A percentile compares a stretch with the other conserved stretches of the same genome.
phyloP scores from a whole-genome alignment of 2,888 invertebrate species.

The Amiota mariae region DNA sequence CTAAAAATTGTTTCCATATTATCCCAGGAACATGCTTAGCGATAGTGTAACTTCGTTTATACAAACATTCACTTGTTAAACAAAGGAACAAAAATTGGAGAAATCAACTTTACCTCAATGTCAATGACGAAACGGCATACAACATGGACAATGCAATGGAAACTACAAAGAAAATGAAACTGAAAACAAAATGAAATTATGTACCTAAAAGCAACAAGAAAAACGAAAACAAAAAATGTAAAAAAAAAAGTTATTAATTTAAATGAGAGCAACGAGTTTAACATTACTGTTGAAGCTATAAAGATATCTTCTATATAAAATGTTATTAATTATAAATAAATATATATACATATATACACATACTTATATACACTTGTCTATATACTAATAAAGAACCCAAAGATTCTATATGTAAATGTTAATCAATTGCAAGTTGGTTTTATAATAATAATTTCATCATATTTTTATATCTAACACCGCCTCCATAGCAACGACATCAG shows the following conservation, averaged over 20 bases:
- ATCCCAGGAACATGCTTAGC: slow-evolving; percentile 1
- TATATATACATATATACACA: slow-evolving; percentile 9
- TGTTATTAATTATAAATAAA: neutral
- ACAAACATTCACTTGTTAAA: neutral
- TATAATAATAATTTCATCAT: too few species aligned
- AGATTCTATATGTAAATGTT: neutral
- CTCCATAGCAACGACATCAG: too few species aligned
- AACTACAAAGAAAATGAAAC: neutral
- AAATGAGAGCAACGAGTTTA: slow-evolving; percentile 26
- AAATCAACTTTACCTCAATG: neutral
- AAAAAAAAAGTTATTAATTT: neutral
- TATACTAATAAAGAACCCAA: slow-evolving; percentile 1
- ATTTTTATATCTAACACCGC: too few species aligned
- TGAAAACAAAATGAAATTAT: neutral
- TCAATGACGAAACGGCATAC: slow-evolving; percentile 10
- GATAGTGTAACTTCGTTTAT: slow-evolving; percentile 1
- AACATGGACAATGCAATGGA: slow-evolving; percentile 3
- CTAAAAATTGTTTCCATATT: neutral
- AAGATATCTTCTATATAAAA: neutral
- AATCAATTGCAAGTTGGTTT: neutral
- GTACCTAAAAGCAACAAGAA: slow-evolving; percentile 14
- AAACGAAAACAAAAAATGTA: neutral
- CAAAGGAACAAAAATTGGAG: neutral
- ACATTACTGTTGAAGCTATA: slow-evolving; percentile 1
- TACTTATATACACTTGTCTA: neutral